These are phyloP conservation scores for Xerus rutilus DNA, from an alignment of 2,797 vertebrate genomes.

Conservation along the genomic window DNA sequence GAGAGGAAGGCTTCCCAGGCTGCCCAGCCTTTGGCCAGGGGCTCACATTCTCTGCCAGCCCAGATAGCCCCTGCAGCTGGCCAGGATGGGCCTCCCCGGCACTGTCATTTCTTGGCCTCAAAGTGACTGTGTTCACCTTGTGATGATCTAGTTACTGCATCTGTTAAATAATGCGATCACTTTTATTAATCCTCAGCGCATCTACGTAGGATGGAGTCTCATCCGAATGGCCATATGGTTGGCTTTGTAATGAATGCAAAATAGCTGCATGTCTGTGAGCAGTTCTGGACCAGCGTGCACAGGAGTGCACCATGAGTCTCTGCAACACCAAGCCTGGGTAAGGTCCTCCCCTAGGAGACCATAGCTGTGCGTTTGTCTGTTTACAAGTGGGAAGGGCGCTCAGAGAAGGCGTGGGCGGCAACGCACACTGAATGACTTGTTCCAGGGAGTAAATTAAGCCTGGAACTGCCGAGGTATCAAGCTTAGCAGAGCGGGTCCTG, in stretches of 20 bases:
- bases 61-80: background rate
- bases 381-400: constrained; percentile 81
- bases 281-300: constrained; percentile 71
- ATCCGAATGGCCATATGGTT: constrained; percentile 73
- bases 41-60: fast-evolving
- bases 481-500: constrained; percentile 81
- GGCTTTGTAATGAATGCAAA: constrained; percentile 70
- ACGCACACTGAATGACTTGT: constrained; percentile 81
- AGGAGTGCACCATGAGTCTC: constrained; percentile 73
- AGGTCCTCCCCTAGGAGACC: constrained; percentile 76
- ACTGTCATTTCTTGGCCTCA: background rate
- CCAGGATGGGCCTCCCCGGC: no score
- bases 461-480: constrained; percentile 82
- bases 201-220: constrained; percentile 60
- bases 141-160: background rate
- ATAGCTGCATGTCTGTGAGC: constrained; percentile 49
- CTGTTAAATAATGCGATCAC: constrained; percentile 61
- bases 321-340: constrained; percentile 76
- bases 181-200: constrained; percentile 82
- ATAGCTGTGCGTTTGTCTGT: constrained; percentile 72
- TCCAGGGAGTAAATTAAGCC: constrained; percentile 85
- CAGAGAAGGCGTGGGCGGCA: constrained; percentile 75
- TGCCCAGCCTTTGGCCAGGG: fast-evolving
- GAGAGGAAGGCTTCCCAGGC: fast-evolving
- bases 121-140: background rate